phyloP scores from a whole-genome alignment of 2,797 vertebrate genomes.

The Carapus acus region DNA sequence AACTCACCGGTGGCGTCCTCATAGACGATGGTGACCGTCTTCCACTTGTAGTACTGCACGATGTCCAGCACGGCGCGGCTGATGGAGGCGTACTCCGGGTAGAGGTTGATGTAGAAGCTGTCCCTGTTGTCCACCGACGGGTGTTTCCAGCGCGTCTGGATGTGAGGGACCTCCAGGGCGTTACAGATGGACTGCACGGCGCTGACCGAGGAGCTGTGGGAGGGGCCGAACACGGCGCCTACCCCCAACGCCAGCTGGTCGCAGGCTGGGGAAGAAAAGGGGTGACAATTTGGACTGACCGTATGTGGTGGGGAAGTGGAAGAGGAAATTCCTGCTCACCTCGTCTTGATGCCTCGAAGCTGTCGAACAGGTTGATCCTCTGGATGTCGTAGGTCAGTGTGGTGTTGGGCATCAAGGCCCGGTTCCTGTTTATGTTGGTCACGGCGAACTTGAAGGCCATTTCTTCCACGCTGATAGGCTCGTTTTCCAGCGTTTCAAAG shows the following conservation, averaged over 20 bases:
- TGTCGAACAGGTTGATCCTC: constrained; percentile 97
- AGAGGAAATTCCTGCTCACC: constrained; percentile 69
- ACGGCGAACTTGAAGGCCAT: constrained; percentile 99
- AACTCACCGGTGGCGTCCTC: constrained; percentile 95
- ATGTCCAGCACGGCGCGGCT: constrained; percentile 91
- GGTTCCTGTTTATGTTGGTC: constrained; percentile 95
- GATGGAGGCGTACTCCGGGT: constrained; percentile 91
- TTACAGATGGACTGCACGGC: constrained; percentile 98
- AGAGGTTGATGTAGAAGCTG: constrained; percentile 94
- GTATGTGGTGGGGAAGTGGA: too few species aligned
- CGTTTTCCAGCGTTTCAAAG: constrained; percentile 97
- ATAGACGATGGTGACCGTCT: constrained; percentile 90
- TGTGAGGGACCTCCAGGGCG: constrained; percentile 96
- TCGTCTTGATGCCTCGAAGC: constrained; percentile 95
- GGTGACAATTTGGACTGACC: too few species aligned
- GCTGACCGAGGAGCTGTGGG: constrained; percentile 93
- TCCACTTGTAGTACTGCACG: constrained; percentile 95
- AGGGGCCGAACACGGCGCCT: constrained; percentile 91
- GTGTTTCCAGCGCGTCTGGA: constrained; percentile 98
- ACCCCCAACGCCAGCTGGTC: constrained; percentile 96
- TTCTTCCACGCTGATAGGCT: constrained; percentile 93
- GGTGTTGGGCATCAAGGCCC: constrained; percentile 96
- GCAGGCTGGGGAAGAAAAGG: constrained; percentile 68
- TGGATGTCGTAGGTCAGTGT: constrained; percentile 98
- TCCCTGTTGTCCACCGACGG: constrained; percentile 91